These are phyloP conservation scores for Nestor notabilis DNA, from an alignment of 2,113 vertebrate genomes.

Conservation along the genomic window DNA sequence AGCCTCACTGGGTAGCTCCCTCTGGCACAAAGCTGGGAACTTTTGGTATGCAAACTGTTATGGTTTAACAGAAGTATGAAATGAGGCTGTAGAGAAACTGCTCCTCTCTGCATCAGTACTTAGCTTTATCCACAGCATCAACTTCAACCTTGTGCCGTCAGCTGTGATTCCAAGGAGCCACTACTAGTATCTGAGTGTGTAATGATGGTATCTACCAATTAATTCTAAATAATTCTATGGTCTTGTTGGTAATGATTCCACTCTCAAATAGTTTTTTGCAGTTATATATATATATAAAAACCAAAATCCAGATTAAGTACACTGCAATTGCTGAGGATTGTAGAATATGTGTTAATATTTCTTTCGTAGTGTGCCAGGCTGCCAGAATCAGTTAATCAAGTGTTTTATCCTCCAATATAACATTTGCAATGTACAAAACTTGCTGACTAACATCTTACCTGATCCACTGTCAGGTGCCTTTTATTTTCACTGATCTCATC, in stretches of 20 bases:
- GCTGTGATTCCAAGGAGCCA: background rate
- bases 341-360: constrained; percentile 54
- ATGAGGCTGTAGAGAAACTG: background rate
- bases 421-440: background rate
- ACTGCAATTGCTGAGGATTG: constrained; percentile 46
- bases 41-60: background rate
- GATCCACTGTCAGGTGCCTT: background rate
- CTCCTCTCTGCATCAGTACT: background rate
- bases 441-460: background rate
- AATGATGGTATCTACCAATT: background rate
- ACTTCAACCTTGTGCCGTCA: background rate
- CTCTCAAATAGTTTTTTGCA: background rate
- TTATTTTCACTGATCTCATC: background rate
- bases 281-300: background rate
- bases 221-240: background rate
- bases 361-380: constrained; percentile 22
- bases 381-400: constrained; percentile 25
- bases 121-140: background rate
- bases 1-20: background rate
- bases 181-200: background rate
- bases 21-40: background rate
- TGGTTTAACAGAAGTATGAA: background rate
- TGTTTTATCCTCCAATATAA: background rate
- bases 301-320: constrained; percentile 11
- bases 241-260: background rate